A percentile compares a stretch with the other conserved stretches of the same genome.
Evolutionary conservation across 2,113 vertebrate species (phyloP).

Genomic region (Eublepharis macularius): DNA sequence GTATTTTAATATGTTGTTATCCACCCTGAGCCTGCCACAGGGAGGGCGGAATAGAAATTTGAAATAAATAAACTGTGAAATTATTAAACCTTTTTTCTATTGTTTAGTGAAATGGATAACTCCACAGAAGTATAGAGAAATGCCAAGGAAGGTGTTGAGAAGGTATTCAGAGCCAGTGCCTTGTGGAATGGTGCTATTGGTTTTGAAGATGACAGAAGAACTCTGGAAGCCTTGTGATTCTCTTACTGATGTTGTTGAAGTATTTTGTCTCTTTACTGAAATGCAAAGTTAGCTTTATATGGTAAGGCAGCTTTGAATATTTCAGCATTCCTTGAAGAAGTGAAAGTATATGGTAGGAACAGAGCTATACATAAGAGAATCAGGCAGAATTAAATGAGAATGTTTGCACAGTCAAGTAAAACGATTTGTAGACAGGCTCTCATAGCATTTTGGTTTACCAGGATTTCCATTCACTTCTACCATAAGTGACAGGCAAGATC

Average conservation of each 20-base stretch:
- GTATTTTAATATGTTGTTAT: no score
- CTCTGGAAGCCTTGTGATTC: rapidly evolving
- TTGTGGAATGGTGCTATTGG: neutral
- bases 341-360: rapidly evolving
- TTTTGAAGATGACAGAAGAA: rapidly evolving
- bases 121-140: slow-evolving; percentile 47
- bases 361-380: neutral
- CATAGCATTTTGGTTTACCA: neutral
- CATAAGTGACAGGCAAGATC: neutral
- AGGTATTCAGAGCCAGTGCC: neutral
- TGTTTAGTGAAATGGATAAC: slow-evolving; percentile 31
- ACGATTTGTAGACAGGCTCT: neutral
- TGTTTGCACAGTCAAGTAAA: neutral
- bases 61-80: no score
- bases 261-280: neutral
- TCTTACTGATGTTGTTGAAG: rapidly evolving
- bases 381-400: neutral
- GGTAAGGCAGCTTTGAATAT: neutral
- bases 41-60: no score
- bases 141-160: rapidly evolving
- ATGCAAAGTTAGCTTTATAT: rapidly evolving
- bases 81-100: slow-evolving; percentile 1
- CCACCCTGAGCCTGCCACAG: no score
- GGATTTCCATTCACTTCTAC: neutral
- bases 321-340: rapidly evolving